These are phyloP conservation scores for Gallinago solitaria DNA, from an alignment of 2,797 vertebrate species.

Conservation along the genomic window DNA sequence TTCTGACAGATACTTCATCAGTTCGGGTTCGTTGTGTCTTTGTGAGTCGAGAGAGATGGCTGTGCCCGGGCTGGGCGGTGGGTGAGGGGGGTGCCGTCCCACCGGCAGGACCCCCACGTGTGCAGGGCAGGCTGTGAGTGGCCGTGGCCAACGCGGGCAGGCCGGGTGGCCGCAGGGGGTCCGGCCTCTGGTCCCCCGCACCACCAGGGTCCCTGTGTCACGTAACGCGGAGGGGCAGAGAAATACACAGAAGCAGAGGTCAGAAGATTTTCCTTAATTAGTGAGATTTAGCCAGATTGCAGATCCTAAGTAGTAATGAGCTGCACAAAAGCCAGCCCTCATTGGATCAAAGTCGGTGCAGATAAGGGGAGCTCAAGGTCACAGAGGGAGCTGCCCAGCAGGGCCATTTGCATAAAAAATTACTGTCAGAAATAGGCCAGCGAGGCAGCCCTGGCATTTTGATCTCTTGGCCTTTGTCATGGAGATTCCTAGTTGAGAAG, in stretches of 20 bases:
- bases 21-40: background rate
- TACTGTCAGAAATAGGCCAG: constrained; percentile 80
- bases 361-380: constrained; percentile 96
- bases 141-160: accelerated
- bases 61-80: background rate
- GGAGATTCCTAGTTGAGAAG: constrained; percentile 84
- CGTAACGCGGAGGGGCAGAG: background rate
- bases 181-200: accelerated
- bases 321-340: constrained; percentile 71
- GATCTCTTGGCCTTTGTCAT: constrained; percentile 91
- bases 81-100: background rate
- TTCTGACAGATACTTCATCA: no score
- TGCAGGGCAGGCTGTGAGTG: background rate
- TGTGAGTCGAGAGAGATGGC: background rate
- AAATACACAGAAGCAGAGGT: background rate
- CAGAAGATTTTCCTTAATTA: constrained; percentile 76
- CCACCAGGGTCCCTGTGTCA: accelerated
- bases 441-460: constrained; percentile 81
- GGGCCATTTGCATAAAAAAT: constrained; percentile 86
- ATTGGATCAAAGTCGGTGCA: constrained; percentile 86
- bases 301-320: constrained; percentile 74
- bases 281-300: constrained; percentile 75
- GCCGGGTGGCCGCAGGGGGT: background rate
- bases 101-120: background rate
- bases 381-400: constrained; percentile 81